phyloP scores from a whole-genome alignment of 2,888 invertebrate genomes.

The Sussaba pulchella region DNA sequence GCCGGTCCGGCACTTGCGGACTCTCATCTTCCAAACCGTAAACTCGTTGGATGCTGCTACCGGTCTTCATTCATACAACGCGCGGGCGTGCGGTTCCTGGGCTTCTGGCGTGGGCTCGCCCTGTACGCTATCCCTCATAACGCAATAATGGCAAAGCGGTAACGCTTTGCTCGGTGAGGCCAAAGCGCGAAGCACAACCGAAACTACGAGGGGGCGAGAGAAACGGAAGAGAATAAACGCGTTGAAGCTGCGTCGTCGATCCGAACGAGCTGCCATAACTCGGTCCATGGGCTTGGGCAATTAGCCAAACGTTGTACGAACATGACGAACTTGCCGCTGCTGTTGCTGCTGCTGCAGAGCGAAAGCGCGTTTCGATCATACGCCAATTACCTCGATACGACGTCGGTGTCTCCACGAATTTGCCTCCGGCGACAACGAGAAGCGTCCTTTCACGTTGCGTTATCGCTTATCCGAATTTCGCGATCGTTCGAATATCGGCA shows the following conservation, averaged over 20 bases:
- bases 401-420: slow-evolving; percentile 26
- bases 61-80: slow-evolving; percentile 83
- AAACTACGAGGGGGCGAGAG: too few relatives aligned
- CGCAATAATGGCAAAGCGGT: slow-evolving; percentile 77
- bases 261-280: slow-evolving; percentile 80
- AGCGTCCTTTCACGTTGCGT: slow-evolving; percentile 48
- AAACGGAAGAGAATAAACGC: neutral
- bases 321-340: slow-evolving; percentile 63
- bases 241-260: slow-evolving; percentile 52
- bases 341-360: slow-evolving; percentile 29
- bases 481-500: slow-evolving; percentile 57
- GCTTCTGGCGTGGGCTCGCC: slow-evolving; percentile 15
- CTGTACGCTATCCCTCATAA: slow-evolving; percentile 77
- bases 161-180: neutral
- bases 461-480: slow-evolving; percentile 62
- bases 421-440: slow-evolving; percentile 27
- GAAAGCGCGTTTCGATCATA: slow-evolving; percentile 54
- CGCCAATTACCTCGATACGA: slow-evolving; percentile 60
- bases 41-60: slow-evolving; percentile 82
- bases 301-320: slow-evolving; percentile 66
- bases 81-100: slow-evolving; percentile 21
- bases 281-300: slow-evolving; percentile 75
- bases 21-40: slow-evolving; percentile 80
- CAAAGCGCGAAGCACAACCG: neutral
- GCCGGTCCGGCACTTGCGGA: slow-evolving; percentile 67